phyloP scores from a whole-genome alignment of 1,140 invertebrate species.

The Rhagoletis pomonella region DNA sequence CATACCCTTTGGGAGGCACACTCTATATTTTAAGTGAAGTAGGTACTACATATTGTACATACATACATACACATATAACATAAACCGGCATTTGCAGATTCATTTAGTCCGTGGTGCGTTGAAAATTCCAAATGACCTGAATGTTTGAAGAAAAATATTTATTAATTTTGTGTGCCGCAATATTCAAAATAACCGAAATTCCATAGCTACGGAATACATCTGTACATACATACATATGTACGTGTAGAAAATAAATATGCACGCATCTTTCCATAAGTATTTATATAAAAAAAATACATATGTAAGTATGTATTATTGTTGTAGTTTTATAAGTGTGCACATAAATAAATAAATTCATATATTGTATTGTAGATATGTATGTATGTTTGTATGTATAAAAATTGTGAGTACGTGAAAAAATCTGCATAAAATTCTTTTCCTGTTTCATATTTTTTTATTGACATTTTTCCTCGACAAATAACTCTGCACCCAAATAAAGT shows the following conservation, averaged over 20 bases:
- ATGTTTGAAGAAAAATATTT: constrained; percentile 18
- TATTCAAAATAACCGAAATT: not conserved
- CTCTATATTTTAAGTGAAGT: not conserved
- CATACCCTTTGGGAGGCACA: not conserved
- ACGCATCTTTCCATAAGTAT: too few relatives aligned
- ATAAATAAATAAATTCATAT: not conserved
- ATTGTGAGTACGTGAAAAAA: not conserved
- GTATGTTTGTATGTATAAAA: not conserved
- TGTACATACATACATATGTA: too few relatives aligned
- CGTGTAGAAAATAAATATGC: too few relatives aligned
- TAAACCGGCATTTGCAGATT: too few relatives aligned
- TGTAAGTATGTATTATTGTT: too few relatives aligned
- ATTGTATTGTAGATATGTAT: too few relatives aligned
- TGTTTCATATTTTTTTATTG: not conserved
- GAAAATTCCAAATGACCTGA: not conserved
- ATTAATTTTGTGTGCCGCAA: not conserved
- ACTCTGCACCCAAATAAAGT: too few relatives aligned
- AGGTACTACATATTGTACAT: too few relatives aligned
- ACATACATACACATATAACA: too few relatives aligned
- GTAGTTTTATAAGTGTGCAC: not conserved
- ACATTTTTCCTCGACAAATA: not conserved
- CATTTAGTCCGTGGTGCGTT: not conserved
- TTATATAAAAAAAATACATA: too few relatives aligned
- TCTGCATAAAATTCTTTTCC: not conserved
- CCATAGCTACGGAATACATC: not conserved